Conservation (phyloP, 2,888 invertebrate species). For the Cataglyphis altisquamis region DNA sequence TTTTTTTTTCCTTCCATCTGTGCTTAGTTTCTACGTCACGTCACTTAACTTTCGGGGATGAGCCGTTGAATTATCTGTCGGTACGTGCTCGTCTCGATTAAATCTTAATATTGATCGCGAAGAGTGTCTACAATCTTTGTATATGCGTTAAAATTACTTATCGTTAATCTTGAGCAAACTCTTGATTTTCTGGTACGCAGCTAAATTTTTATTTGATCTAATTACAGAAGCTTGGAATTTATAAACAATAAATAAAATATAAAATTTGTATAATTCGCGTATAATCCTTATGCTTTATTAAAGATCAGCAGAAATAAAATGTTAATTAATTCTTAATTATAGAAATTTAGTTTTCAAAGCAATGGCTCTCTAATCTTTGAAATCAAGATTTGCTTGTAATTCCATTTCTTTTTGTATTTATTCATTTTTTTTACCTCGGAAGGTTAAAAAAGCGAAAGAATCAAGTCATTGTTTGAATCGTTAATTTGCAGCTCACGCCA, state of each 20-base stretch:
- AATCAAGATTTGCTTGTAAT: neutral
- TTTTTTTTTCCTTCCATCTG: conserved; percentile 17
- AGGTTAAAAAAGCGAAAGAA: conserved; percentile 16
- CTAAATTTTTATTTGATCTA: conserved; percentile 3
- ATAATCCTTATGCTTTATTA: neutral
- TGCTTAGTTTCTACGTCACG: conserved; percentile 73
- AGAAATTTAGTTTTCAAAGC: conserved; percentile 4
- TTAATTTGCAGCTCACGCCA: conserved; percentile 45
- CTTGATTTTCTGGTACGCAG: neutral
- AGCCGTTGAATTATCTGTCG: conserved; percentile 70
- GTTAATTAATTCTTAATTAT: conserved; percentile 1
- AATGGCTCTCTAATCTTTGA: conserved; percentile 16
- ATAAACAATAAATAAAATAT: neutral
- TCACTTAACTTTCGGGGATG: conserved; percentile 75
- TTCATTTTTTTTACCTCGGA: conserved; percentile 3
- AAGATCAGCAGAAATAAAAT: neutral
- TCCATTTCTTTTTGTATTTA: conserved; percentile 20
- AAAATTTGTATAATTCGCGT: neutral
- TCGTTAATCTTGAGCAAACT: neutral
- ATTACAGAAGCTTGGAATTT: neutral
- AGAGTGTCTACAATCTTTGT: neutral
- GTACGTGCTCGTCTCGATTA: conserved; percentile 70
- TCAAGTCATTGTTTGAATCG: conserved; percentile 29
- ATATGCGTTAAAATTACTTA: conserved; percentile 6
- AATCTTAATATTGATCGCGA: conserved; percentile 54